Base-by-base conservation (phyloP, 2,888 invertebrate species). In the Papilio demoleus region DNA sequence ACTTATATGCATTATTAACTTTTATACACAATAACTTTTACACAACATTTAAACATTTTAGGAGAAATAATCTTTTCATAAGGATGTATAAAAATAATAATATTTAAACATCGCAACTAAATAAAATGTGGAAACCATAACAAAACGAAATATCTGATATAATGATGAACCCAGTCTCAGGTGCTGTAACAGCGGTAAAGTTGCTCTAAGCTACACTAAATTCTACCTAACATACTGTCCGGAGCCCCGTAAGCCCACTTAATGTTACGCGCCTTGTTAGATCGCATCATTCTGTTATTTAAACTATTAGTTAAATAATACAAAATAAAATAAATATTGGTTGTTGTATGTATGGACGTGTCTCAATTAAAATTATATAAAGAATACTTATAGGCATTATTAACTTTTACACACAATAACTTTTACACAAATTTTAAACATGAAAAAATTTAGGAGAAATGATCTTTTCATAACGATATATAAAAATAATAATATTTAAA, bases 131-230 rank as follows among this genome's bases (percentile, higher is more conserved):
- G n/a, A 42, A 66, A 36, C 12, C 17, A 45, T 45, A 12, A 24
- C 47, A n/a, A 45, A 59, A 12, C 36, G 1, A 36, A 59, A 36
- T 22, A 59, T 59, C 50, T 38, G 50, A 61, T 31, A 27, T n/a
- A 53, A 53, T 42, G 38, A 67, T 53, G 61, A 61, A 67, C 61
- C 53, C 31, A 9, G 84, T 75, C 88, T 79, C 90, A 90, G 90
- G 90, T 90, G 90, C 80, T 81, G 84, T 83, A 83, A 81, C 82
- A 82, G 80, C 74, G 84, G 83, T 87, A 88, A 90, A 90, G 87
- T 90, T 88, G 79, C 81, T 80, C 72, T 90, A 90, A 90, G 89
- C 89, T 82, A 78, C 78, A 77, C 81, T 85, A 85, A 88, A 86
- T 87, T 83, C 78, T 81, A 81, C 82, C 84, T 84, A 84, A 80